A percentile compares a stretch with the other conserved stretches of the same genome.
Evolutionary conservation across 30 jellyfish, hydroid and myxozoan species (phyloP).

Genomic region (Hydractinia echinata): DNA sequence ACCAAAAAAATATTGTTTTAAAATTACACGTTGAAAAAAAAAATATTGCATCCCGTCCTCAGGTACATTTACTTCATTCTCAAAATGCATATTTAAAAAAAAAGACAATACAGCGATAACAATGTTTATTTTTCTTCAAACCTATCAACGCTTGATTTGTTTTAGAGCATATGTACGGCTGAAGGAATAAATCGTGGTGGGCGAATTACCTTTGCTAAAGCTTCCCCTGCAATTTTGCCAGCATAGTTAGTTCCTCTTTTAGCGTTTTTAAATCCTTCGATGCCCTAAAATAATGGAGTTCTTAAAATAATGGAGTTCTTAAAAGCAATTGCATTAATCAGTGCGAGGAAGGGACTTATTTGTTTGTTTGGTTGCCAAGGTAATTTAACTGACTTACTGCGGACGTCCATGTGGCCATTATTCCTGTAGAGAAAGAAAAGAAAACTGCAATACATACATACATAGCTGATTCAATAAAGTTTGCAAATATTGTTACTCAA

Average conservation of each 20-base stretch:
- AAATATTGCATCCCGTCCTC: too few species aligned
- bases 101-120: too few species aligned
- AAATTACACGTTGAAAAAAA: too few species aligned
- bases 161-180: too few species aligned
- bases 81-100: too few species aligned
- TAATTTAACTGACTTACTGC: conserved; percentile 40
- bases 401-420: conserved; percentile 62
- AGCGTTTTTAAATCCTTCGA: conserved; percentile 85
- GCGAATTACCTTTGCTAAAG: conserved; percentile 63
- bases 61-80: too few species aligned
- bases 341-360: too few species aligned
- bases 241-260: conserved; percentile 94
- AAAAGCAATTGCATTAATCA: not conserved
- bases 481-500: not conserved
- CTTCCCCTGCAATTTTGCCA: conserved; percentile 80
- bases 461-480: not conserved
- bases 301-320: not conserved
- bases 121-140: too few species aligned
- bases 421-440: conserved; percentile 37
- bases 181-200: too few species aligned
- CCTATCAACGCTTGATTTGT: too few species aligned
- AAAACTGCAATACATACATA: not conserved
- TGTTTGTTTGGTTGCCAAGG: too few species aligned
- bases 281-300: conserved; percentile 50
- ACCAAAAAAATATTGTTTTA: too few species aligned